Conservation (phyloP, 2,888 invertebrate species). For the Acanthosepion pharaonis region DNA sequence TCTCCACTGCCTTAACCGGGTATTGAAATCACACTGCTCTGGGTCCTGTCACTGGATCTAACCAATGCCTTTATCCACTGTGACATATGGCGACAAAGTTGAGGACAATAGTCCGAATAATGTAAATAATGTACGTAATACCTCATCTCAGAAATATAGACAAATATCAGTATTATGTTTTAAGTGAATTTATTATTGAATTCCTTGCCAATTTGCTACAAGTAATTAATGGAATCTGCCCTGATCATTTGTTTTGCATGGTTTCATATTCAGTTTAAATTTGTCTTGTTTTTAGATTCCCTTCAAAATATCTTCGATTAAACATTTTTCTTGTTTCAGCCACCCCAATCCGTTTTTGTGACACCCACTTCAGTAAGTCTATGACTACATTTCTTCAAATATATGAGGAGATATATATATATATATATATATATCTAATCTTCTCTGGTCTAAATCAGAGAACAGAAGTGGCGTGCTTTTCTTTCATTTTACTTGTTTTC, state of each 20-base stretch:
- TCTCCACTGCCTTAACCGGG: too few species aligned
- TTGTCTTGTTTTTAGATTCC: not conserved
- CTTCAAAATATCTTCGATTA: not conserved
- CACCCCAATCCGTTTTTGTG: not conserved
- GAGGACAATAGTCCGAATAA: too few species aligned
- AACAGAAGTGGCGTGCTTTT: constrained; percentile 1
- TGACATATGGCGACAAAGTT: too few species aligned
- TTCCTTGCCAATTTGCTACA: too few species aligned
- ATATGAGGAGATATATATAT: not conserved
- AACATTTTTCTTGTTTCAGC: not conserved
- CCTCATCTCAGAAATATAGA: too few species aligned
- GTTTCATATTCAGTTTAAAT: not conserved
- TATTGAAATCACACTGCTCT: too few species aligned
- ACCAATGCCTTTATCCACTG: too few species aligned
- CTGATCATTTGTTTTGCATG: too few species aligned
- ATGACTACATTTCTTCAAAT: not conserved
- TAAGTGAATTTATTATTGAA: too few species aligned
- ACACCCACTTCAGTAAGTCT: constrained; percentile 33
- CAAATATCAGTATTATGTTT: too few species aligned
- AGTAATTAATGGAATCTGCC: not conserved
- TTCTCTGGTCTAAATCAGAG: not conserved
- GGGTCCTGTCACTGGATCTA: too few species aligned
- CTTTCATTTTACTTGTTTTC: not conserved
- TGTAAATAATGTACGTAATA: too few species aligned
- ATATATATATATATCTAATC: not conserved